Evolutionary conservation across 2,888 invertebrate species (phyloP), one percentile per base, ranked within the genome.

Genomic region (Scelioninae gen. 2): DNA sequence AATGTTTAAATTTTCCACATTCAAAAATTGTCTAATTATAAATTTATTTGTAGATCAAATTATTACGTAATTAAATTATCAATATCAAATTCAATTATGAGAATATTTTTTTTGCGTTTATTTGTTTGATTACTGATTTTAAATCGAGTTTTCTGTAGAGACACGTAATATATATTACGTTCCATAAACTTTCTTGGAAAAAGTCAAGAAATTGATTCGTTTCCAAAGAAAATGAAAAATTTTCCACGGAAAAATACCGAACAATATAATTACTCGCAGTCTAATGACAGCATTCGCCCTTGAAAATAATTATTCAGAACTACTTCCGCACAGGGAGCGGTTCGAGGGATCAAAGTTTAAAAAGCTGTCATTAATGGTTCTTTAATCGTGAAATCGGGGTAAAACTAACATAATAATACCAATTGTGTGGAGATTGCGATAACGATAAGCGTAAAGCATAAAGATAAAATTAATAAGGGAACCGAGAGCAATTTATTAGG

Each of bases 391-490:
- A 43, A 31, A 64, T 55, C 61, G 33, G 33, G 22, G 50, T 60
- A 68, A 69, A 69, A 45, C 60, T 64, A 71, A 60, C 60, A 65
- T 61, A 61, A 61, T 53, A 55, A 61, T 53, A 35, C 55, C 65
- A 65, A 65, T 45, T 57, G 53, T 33, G 35, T 19, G 48, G 33
- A 39, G 69, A 65, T 61, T 45, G 65, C 48, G 72, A 72, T 72
- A 72, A 72, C 58, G 48, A 19, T 48, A n/a, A 50, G 37, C 37
- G 45, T 48, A 50, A 28, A 70, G 53, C 57, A 70, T 50, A 57
- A 57, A 70, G 70, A 71, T 71, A 71, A 71, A 71, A 71, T 64
- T 71, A 71, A 71, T 71, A 71, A 63, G 45, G 45, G 48, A 58
- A 39, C 39, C 58, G 15, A 45, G 37, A 64, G 33, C 58, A 58